These are phyloP conservation scores for Homalodisca vitripennis DNA, from an alignment of 1,140 invertebrate genomes.

Conservation along the genomic window DNA sequence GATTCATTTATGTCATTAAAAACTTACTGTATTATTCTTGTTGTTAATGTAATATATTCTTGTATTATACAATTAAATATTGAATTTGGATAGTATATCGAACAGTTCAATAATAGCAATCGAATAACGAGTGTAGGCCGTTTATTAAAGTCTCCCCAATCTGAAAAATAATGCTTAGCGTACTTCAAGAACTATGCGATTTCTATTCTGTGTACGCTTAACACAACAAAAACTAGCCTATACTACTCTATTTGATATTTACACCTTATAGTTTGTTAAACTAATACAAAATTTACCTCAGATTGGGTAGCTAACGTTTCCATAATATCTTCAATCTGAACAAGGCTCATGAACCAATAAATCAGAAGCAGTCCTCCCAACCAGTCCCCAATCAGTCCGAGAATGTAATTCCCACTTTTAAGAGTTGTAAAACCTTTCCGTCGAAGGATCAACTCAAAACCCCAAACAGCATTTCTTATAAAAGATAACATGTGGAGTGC, in stretches of 20 bases:
- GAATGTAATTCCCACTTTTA: constrained; percentile 2
- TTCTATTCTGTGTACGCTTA: not conserved
- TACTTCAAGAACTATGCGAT: not conserved
- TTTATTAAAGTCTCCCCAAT: not conserved
- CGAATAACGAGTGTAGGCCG: too few relatives aligned
- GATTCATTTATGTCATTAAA: too few relatives aligned
- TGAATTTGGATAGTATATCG: too few relatives aligned
- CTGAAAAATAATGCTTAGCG: not conserved
- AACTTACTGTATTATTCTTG: too few relatives aligned
- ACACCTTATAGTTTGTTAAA: too few relatives aligned
- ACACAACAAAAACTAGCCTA: not conserved
- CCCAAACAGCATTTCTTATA: not conserved
- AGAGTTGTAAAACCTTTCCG: not conserved
- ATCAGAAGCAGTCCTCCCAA: constrained; percentile 10
- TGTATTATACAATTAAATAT: not conserved
- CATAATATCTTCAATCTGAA: not conserved
- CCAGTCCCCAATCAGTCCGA: not conserved
- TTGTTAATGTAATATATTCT: too few relatives aligned
- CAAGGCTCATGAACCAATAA: not conserved
- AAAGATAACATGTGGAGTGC: not conserved
- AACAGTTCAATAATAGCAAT: too few relatives aligned
- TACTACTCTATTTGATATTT: too few relatives aligned
- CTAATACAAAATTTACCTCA: not conserved
- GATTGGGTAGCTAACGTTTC: not conserved
- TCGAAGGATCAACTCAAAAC: not conserved